phyloP scores from a whole-genome alignment of 2,797 vertebrate species.

The Loriculus beryllinus region DNA sequence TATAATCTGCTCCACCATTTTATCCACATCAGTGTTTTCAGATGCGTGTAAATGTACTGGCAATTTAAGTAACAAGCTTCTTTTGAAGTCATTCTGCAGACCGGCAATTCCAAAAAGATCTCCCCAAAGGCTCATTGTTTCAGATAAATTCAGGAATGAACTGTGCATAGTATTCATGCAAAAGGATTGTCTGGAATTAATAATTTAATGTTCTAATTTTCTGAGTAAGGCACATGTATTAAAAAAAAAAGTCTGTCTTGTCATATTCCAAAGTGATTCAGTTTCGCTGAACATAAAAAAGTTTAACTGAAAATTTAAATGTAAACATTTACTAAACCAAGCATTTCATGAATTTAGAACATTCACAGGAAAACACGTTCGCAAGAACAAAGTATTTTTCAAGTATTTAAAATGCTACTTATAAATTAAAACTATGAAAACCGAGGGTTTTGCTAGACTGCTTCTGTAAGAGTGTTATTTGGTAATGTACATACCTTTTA shows the following conservation, averaged over 20 bases:
- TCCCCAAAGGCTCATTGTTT: slow-evolving; percentile 9
- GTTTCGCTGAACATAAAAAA: not conserved
- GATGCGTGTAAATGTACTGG: not conserved
- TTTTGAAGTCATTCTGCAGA: not conserved
- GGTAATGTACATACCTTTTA: not conserved
- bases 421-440: not conserved
- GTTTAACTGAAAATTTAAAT: not conserved
- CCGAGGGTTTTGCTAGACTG: not conserved
- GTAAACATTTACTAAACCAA: not conserved
- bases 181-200: not conserved
- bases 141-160: slow-evolving; percentile 26
- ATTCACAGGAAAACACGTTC: not conserved
- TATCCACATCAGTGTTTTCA: not conserved
- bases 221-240: not conserved
- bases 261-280: not conserved
- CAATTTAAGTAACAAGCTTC: not conserved
- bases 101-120: not conserved
- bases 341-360: not conserved
- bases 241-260: not conserved
- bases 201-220: slow-evolving; percentile 37
- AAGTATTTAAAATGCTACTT: not conserved
- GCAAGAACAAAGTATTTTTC: not conserved
- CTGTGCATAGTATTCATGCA: not conserved
- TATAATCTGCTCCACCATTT: not conserved
- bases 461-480: not conserved